Base-by-base conservation (phyloP, 2,888 invertebrate species). In the Girardia tigrina region DNA sequence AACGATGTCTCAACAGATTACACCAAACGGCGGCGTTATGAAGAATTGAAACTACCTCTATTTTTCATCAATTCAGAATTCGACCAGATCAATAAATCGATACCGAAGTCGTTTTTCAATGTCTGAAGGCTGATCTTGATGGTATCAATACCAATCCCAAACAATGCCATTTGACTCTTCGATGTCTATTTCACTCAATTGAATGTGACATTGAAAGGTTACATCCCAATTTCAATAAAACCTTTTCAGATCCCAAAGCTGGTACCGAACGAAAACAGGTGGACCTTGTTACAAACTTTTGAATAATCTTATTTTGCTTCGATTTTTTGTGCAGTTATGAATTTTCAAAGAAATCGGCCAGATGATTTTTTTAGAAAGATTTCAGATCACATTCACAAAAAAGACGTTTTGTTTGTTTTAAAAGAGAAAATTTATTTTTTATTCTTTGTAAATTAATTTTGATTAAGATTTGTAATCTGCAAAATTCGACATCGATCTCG, bases 241-340 rank as follows among this genome's bases (percentile, higher is more conserved):
- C n/a, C n/a, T 20, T 6, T 20, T n/a, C 56, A 56, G 56, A 56
- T 8, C n/a, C 56, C n/a, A 56, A n/a, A n/a, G 56, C 8, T 12
- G n/a, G 23, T 56, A 4, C 56, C n/a, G 2, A 4, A 4, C n/a
- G n/a, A n/a, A n/a, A n/a, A n/a, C n/a, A n/a, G n/a, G n/a, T n/a
- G 56, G 56, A 56, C 56, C 23, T 23, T 2, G 56, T 8, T 56
- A 56, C n/a, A 56, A 56, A 56, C 23, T 56, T n/a, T 56, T 56
- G n/a, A 56, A n/a, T 2, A 56, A 56, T 56, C 56, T 56, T n/a
- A 23, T 56, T 20, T 56, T 56, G 56, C 23, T 56, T n/a, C 56
- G 56, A 56, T 56, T 56, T 56, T 56, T 56, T 56, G 56, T n/a
- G 56, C 56, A 56, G 56, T 56, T 16, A 56, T 56, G 56, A 56